Percentiles rank a stretch among this genome's conserved stretches.
Evolutionary conservation across 2,113 vertebrate species (phyloP).

Genomic region (Thoracochromis brauschi): DNA sequence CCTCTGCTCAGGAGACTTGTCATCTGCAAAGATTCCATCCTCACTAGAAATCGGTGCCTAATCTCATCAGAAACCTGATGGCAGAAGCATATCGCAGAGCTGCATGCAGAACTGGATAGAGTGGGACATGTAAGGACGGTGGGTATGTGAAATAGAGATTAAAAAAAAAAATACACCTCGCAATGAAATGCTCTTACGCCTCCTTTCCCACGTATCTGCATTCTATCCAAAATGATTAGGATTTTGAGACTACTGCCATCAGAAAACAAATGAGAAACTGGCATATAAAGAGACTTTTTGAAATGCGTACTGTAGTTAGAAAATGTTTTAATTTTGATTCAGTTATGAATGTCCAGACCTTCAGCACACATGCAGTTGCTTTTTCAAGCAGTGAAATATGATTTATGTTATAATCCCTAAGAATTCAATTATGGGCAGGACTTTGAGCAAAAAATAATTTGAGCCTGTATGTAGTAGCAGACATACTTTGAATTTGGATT

Average conservation of each 20-base stretch:
- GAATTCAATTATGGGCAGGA: neutral
- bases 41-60: neutral
- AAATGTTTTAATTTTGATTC: neutral
- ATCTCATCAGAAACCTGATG: neutral
- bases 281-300: neutral
- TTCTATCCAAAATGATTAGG: neutral
- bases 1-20: neutral
- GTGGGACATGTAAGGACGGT: neutral
- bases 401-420: neutral
- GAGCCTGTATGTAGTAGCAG: neutral
- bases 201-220: neutral
- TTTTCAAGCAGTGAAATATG: neutral
- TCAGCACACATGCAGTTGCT: neutral
- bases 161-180: neutral
- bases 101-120: neutral
- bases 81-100: neutral
- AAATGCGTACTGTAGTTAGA: neutral
- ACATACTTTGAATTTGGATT: neutral
- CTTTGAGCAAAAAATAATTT: neutral
- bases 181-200: neutral
- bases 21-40: neutral
- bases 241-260: neutral
- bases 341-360: neutral
- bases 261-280: neutral
- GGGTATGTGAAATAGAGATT: neutral